Percentiles rank a stretch among this genome's conserved stretches.
These are phyloP conservation scores for Tragelaphus buxtoni DNA, from an alignment of 2,113 vertebrate genomes.

Conservation along the genomic window DNA sequence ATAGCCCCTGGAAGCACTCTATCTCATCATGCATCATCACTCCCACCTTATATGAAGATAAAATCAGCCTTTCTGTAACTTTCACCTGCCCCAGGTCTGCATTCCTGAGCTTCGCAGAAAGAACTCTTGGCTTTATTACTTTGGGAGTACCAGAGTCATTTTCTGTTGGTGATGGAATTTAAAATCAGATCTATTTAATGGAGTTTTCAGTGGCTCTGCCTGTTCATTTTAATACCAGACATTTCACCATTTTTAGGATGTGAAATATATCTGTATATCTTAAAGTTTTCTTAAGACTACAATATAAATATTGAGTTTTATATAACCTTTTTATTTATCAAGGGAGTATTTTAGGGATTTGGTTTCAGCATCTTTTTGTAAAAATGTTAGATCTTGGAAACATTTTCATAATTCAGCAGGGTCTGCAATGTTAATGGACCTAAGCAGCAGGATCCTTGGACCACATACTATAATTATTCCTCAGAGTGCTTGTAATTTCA, in stretches of 20 bases:
- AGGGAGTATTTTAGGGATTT: constrained; percentile 44
- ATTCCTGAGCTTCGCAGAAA: not conserved
- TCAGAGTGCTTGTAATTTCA: constrained; percentile 62
- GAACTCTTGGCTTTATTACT: not conserved
- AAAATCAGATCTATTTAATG: constrained; percentile 54
- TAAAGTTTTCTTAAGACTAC: constrained; percentile 39
- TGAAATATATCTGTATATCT: constrained; percentile 26
- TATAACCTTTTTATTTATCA: constrained; percentile 56
- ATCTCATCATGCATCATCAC: not conserved
- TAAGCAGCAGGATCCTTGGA: constrained; percentile 20
- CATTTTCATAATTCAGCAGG: constrained; percentile 58
- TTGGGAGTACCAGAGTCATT: constrained; percentile 47
- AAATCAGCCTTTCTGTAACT: constrained; percentile 10
- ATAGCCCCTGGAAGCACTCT: not conserved
- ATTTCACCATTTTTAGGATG: not conserved
- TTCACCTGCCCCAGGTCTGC: not conserved
- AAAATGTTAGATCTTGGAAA: constrained; percentile 44
- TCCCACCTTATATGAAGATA: not conserved
- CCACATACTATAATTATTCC: constrained; percentile 52
- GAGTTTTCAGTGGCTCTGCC: constrained; percentile 7
- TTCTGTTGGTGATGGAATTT: constrained; percentile 56
- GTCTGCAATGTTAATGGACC: constrained; percentile 56
- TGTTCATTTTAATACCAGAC: constrained; percentile 47
- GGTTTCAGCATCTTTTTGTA: constrained; percentile 38
- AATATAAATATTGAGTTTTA: constrained; percentile 53